phyloP scores from a whole-genome alignment of 2,888 invertebrate genomes.

The Noctua janthe region DNA sequence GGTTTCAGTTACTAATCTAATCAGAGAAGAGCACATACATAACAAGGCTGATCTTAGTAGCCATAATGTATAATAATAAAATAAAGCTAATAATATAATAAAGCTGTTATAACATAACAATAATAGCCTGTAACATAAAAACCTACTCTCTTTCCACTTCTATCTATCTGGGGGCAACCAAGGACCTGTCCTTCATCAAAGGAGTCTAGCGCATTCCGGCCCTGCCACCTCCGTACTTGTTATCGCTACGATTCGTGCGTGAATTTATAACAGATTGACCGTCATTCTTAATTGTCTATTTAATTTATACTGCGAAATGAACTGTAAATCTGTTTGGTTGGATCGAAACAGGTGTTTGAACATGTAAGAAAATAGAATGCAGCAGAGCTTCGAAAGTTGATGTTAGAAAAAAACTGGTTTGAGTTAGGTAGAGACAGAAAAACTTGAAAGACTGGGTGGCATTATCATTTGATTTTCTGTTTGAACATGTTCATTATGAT shows the following conservation, averaged over 20 bases:
- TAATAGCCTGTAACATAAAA: neutral
- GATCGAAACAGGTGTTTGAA: neutral
- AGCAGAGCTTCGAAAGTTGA: neutral
- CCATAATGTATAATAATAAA: neutral
- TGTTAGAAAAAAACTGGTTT: neutral
- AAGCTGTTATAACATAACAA: neutral
- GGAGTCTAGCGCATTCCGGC: too few species aligned
- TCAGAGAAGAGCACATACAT: slow-evolving; percentile 10
- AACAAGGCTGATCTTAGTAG: neutral
- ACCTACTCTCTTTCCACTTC: neutral
- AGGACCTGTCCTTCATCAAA: neutral
- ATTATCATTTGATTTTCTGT: neutral
- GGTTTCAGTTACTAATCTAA: slow-evolving; percentile 11
- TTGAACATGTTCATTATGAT: neutral
- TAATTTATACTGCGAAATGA: neutral
- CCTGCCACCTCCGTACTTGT: neutral
- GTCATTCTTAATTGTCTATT: neutral
- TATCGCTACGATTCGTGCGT: neutral
- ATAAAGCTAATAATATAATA: too few species aligned
- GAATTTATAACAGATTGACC: neutral
- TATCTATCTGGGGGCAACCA: neutral
- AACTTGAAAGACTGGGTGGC: neutral
- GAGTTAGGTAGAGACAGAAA: neutral
- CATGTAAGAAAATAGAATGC: neutral
- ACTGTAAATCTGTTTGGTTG: neutral